phyloP scores from a whole-genome alignment of 92 coral and sea anemone species.

The Epizoanthus ramosus region DNA sequence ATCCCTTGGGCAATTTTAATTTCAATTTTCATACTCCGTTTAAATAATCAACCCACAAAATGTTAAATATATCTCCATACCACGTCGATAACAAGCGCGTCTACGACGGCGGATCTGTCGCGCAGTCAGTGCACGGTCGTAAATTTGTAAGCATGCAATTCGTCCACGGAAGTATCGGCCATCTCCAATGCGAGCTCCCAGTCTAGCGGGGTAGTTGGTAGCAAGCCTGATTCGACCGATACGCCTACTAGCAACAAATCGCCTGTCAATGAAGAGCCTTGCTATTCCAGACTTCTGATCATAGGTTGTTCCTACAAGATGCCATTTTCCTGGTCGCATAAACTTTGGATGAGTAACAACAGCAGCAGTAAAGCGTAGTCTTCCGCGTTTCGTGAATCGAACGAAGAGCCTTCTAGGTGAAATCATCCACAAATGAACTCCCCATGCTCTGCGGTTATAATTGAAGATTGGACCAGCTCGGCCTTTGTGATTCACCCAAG shows the following conservation, averaged over 20 bases:
- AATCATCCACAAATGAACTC: conserved; percentile 78
- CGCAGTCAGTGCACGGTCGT: not conserved
- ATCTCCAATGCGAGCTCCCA: conserved; percentile 16
- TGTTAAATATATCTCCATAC: not conserved
- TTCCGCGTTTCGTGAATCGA: conserved; percentile 65
- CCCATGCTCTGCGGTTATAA: conserved; percentile 75
- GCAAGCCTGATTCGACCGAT: conserved; percentile 35
- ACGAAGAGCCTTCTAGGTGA: conserved; percentile 55
- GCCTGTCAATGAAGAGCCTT: conserved; percentile 12
- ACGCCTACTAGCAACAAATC: not conserved
- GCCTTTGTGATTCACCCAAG: conserved; percentile 75
- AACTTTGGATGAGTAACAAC: not conserved
- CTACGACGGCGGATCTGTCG: conserved; percentile 17
- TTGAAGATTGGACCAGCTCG: conserved; percentile 73
- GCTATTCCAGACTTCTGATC: not conserved
- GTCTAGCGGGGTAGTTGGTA: conserved; percentile 15
- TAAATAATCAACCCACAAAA: no score
- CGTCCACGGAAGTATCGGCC: conserved; percentile 26
- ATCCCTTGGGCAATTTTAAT: no score
- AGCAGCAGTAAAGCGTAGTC: conserved; percentile 48
- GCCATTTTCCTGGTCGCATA: conserved; percentile 14
- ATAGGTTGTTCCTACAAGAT: conserved; percentile 21
- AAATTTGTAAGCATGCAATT: conserved; percentile 28
- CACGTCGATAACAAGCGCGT: conserved; percentile 1
- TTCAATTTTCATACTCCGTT: no score